A percentile compares a stretch with the other conserved stretches of the same genome.
Conservation (phyloP, 2,797 vertebrate species). For the Eleutherodactylus coqui region DNA sequence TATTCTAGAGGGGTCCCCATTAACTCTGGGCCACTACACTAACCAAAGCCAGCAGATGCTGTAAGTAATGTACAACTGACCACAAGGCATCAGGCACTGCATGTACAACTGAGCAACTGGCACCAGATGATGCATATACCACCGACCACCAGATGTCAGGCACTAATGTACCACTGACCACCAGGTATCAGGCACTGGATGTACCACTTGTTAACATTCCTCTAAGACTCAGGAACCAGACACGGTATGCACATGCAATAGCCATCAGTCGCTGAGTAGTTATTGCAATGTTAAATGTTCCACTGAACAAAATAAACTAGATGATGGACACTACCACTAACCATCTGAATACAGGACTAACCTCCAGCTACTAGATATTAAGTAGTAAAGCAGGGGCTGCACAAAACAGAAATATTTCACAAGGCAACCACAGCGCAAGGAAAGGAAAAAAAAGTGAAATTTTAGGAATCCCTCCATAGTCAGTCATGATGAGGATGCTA, state of each 20-base stretch:
- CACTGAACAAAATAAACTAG: background rate
- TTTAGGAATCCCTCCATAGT: background rate
- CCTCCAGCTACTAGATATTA: no score
- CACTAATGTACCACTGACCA: background rate
- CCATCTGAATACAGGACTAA: no score
- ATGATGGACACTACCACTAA: no score
- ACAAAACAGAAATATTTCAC: no score
- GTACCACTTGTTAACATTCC: background rate
- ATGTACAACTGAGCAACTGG: background rate
- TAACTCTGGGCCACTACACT: no score
- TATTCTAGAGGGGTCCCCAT: no score
- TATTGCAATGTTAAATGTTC: background rate
- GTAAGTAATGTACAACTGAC: no score
- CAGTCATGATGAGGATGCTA: no score
- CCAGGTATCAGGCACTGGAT: background rate
- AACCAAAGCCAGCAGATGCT: no score
- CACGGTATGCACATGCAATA: background rate
- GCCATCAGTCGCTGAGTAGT: no score
- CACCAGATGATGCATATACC: background rate
- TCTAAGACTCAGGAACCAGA: background rate
- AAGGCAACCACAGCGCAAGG: background rate
- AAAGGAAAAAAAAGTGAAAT: background rate
- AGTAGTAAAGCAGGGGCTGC: no score
- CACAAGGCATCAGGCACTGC: no score
- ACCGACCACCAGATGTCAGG: background rate